Base-by-base conservation (phyloP, 1,140 invertebrate species). In the Pogonus chalceus region DNA sequence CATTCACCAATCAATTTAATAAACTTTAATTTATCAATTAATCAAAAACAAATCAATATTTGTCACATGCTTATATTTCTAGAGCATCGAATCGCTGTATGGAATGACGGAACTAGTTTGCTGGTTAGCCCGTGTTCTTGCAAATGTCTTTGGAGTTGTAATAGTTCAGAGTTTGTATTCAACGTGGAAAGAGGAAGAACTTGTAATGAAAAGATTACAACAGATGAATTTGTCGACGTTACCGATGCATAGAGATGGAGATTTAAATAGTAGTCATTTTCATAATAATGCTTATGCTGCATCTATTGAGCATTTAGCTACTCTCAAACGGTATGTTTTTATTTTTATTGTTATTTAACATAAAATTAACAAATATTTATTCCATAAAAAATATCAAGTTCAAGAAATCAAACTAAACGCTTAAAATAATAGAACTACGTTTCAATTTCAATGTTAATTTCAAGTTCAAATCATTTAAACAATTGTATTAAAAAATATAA, bases 81-180 rank as follows among this genome's bases (percentile, higher is more conserved):
- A 82, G 80, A 76, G 78, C 60, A 69, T 80, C 2, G 74, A 76
- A 64, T 76, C 76, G 23, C 70, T 79, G 4, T 80, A 81, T 57
- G 80, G 79, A 0, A 73, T 77, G 16, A 79, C 76, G 7, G 78
- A 82, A 62, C 64, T 81, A 43, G 72, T 76, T 16, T 80, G 78
- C 62, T 81, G 79, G 69, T 69, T 81, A 23, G 73, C 77, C 20
- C 66, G 79, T 23, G 69, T 80, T 39, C 65, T 78, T 2, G 75
- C 76, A 20, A 77, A 79, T 52, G 77, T 80, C n/a, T 69, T 75
- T 37, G 76, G 77, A 21, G 72, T 80, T 0, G 71, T 82, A 4
- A 67, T 79, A 46, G 76, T 82, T n/a, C 79, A 80, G 59, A 81
- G 78, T 0, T 72, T 79, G n/a, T 81, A 81, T 57, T 70, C 78